Evolutionary conservation across 2,888 invertebrate genomes (phyloP).

Genomic region (Steinernema scapterisci): DNA sequence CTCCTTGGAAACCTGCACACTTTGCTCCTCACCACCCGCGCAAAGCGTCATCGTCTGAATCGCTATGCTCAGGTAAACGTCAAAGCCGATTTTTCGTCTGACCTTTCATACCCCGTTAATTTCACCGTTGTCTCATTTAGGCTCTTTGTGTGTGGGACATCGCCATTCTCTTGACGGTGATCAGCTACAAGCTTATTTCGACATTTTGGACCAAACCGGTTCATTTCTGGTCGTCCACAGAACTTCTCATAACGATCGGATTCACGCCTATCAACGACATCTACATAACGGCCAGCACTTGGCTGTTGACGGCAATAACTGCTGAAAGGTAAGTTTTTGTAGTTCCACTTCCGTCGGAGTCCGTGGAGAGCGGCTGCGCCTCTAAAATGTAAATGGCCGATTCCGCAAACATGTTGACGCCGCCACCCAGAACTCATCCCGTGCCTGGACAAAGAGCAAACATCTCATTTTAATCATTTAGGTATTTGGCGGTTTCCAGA

Average conservation of each 20-base stretch:
- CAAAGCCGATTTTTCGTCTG: background rate
- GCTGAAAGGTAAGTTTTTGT: slow-evolving; percentile 12
- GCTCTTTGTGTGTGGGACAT: slow-evolving; percentile 20
- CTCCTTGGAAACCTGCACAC: slow-evolving; percentile 12
- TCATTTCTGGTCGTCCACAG: slow-evolving; percentile 6
- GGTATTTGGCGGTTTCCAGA: slow-evolving; percentile 28
- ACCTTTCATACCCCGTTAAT: background rate
- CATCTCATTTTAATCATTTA: background rate
- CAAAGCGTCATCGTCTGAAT: slow-evolving; percentile 14
- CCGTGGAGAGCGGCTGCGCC: no score
- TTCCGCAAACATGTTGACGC: background rate
- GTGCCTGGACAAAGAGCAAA: background rate
- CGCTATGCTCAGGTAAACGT: slow-evolving; percentile 7
- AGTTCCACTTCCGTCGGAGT: background rate
- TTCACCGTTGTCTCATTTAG: background rate
- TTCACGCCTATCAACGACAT: slow-evolving; percentile 24
- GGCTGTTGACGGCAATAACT: slow-evolving; percentile 15
- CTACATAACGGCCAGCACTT: slow-evolving; percentile 17
- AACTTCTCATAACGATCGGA: slow-evolving; percentile 15
- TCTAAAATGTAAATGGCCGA: no score
- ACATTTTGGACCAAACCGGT: slow-evolving; percentile 22
- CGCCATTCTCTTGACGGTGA: background rate
- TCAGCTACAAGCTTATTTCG: slow-evolving; percentile 12
- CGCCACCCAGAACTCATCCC: background rate
- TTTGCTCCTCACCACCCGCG: background rate